Evolutionary conservation across 2,113 vertebrate genomes (phyloP), one percentile per base, ranked within the genome.

Genomic region (Labeo rohita): DNA sequence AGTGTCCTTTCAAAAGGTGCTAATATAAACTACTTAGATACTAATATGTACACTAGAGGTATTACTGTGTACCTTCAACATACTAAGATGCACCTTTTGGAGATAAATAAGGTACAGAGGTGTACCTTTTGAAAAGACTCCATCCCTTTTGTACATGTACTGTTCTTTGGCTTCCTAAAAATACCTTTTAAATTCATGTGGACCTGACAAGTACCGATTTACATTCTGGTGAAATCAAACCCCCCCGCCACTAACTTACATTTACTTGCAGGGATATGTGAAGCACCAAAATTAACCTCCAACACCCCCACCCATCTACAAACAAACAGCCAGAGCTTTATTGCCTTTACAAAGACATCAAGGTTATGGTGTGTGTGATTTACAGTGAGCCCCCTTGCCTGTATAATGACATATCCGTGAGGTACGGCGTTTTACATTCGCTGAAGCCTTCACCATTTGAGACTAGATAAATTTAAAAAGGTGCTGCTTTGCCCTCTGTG

Each of bases 281-380:
- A 8, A n/a, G 23, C 28, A 15, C 28, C 49, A 23, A 68, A 43
- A 72, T 36, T n/a, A 61, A 23, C 43, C 66, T 0, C 74, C 49
- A 80, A 49, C 28, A n/a, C 50, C 15, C 75, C 21, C 65, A 83
- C 15, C 75, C 56, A 65, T 50, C 76, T 39, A 47, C 50, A 70
- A 72, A 82, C 59, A 85, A 34, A 54, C 47, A 82, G 54, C n/a
- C 56, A 79, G 49, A 68, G 54, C 45, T 85, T 83, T 83, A 91
- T 84, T 83, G 84, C 70, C 76, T 87, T 91, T 89, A 90, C 91
- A 90, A 86, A 92, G 89, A 91, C 54, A 89, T 91, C 91, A 91
- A 90, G 90, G 91, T 86, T 86, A 90, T 89, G 87, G 91, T 88
- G 63, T 77, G 81, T 89, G 80, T 92, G 93, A 95, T 94, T 93